Conservation (phyloP, 1,140 invertebrate species). For the Maniola jurtina region DNA sequence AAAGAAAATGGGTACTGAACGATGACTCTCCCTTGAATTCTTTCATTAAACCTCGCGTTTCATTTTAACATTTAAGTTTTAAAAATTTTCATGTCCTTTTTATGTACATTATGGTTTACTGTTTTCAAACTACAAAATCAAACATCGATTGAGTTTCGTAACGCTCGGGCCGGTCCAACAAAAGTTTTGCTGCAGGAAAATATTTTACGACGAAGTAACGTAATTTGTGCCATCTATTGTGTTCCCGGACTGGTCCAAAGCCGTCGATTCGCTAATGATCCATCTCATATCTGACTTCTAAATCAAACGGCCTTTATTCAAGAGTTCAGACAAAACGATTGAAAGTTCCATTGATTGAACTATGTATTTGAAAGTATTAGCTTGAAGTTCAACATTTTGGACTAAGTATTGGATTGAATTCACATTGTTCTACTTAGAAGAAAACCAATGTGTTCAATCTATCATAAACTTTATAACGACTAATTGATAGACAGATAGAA, state of each 20-base stretch:
- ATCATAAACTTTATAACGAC: too few relatives aligned
- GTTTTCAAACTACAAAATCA: conserved; percentile 37
- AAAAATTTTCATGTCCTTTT: conserved; percentile 8
- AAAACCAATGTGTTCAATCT: too few relatives aligned
- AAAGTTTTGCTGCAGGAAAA: conserved; percentile 39
- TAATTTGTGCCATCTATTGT: conserved; percentile 49
- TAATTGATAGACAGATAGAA: too few relatives aligned
- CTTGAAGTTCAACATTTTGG: not conserved
- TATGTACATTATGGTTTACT: conserved; percentile 24
- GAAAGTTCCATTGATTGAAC: not conserved
- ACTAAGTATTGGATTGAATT: too few relatives aligned
- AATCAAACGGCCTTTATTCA: conserved; percentile 42
- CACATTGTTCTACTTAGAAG: too few relatives aligned
- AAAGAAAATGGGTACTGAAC: not conserved
- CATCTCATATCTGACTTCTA: conserved; percentile 44
- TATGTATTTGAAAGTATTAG: not conserved
- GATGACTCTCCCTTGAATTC: not conserved
- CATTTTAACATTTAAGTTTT: not conserved
- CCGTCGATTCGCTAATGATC: conserved; percentile 47
- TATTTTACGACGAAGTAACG: conserved; percentile 38
- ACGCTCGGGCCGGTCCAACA: conserved; percentile 26
- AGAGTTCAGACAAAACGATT: conserved; percentile 14
- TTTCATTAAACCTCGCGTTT: not conserved
- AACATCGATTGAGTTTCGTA: conserved; percentile 38
- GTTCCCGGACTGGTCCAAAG: conserved; percentile 32